These are phyloP conservation scores for Hyposoter dolosus DNA, from an alignment of 2,888 invertebrate species.

Conservation along the genomic window DNA sequence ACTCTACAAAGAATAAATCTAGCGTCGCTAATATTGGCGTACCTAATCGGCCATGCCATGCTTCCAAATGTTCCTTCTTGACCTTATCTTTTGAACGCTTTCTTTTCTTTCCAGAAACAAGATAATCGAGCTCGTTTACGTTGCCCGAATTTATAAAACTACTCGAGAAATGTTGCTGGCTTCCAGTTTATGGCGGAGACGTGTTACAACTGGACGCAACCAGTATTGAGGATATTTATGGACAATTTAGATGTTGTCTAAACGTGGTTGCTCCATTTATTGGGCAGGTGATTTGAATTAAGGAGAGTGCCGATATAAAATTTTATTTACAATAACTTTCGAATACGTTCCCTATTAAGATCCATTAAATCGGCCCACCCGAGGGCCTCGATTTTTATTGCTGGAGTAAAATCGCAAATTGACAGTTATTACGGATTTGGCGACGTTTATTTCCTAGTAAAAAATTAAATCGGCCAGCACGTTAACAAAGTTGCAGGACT, in stretches of 20 bases:
- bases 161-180: slow-evolving; percentile 16
- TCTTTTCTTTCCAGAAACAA: slow-evolving; percentile 15
- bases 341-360: background rate
- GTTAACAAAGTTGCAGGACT: background rate
- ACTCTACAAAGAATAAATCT: slow-evolving; percentile 50
- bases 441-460: background rate
- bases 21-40: slow-evolving; percentile 35
- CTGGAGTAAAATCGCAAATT: background rate
- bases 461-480: background rate
- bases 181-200: slow-evolving; percentile 1
- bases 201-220: background rate
- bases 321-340: background rate
- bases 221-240: slow-evolving; percentile 17
- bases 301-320: background rate
- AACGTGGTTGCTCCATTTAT: background rate
- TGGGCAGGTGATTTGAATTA: background rate
- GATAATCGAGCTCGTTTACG: slow-evolving; percentile 35
- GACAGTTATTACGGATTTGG: background rate
- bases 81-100: slow-evolving; percentile 4
- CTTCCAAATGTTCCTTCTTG: background rate
- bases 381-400: background rate
- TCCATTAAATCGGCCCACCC: background rate
- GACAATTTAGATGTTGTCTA: slow-evolving; percentile 27
- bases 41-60: slow-evolving; percentile 35
- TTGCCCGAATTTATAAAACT: slow-evolving; percentile 38